phyloP scores from a whole-genome alignment of 2,113 vertebrate species.

The Entosphenus tridentatus region DNA sequence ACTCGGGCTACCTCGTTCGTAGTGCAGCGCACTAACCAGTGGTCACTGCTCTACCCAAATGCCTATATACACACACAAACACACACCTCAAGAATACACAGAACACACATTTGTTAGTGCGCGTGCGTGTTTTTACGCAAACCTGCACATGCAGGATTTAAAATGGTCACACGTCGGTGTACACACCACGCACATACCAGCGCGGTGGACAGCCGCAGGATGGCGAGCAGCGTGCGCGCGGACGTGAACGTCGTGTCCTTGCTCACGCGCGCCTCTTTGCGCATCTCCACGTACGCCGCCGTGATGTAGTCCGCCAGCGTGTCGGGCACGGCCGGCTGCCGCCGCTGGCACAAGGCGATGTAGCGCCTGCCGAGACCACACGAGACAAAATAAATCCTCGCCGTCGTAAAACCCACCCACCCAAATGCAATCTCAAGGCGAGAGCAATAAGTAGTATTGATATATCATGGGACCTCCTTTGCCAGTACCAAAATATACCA shows the following conservation, averaged over 20 bases:
- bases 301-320: conserved; percentile 55
- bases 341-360: conserved; percentile 36
- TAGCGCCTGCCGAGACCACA: conserved; percentile 29
- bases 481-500: too few species aligned
- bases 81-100: too few species aligned
- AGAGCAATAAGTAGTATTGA: too few species aligned
- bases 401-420: not conserved
- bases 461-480: too few species aligned
- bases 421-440: too few species aligned
- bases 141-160: too few species aligned
- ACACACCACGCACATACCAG: conserved; percentile 32
- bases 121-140: too few species aligned
- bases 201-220: conserved; percentile 56
- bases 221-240: conserved; percentile 48
- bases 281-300: conserved; percentile 71
- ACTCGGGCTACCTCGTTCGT: too few species aligned
- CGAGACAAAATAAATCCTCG: not conserved
- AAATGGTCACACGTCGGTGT: not conserved
- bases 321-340: conserved; percentile 47
- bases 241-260: conserved; percentile 71
- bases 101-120: too few species aligned
- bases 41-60: too few species aligned
- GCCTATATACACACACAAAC: too few species aligned
- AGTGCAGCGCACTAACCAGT: too few species aligned
- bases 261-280: conserved; percentile 55